Base-by-base conservation (phyloP, 2,888 invertebrate species). In the Anthophora plumipes region DNA sequence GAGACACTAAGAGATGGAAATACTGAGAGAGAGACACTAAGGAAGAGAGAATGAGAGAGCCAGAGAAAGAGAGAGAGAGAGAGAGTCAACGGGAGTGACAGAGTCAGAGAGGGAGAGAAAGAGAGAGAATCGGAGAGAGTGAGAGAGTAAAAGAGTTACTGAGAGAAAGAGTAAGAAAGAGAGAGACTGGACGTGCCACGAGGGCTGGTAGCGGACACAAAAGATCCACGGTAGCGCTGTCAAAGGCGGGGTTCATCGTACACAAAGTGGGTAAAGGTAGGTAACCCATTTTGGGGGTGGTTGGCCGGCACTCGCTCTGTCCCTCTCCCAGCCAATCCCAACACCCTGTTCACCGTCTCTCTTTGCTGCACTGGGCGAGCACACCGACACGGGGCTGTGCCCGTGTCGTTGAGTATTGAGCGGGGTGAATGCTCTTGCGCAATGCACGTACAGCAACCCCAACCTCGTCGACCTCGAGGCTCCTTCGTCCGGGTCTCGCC, bases 391-490 rank as follows among this genome's bases (percentile, higher is more conserved):
- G 41, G 31, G 17, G 39, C 52, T 57, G 73, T 77, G 75, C 77
- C 68, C 79, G 82, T 83, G 84, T 83, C 88, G 85, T 85, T 88
- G 85, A 90, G 91, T 92, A 92, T 92, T 90, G 92, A 92, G 89
- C 92, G 92, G 90, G 92, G 92, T 93, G 91, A 93, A 93, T 88
- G 93, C 92, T 92, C 92, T 92, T 92, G 92, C 92, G 93, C 93
- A 92, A 92, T 92, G 89, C 89, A 89, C 88, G 89, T 87, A 84
- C 88, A 89, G 89, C 84, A 89, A 88, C 88, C 87, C 89, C 88
- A 78, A 84, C 81, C 85, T 75, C 84, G 78, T 52, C 85, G 83
- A 82, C 88, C 89, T 85, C 85, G 75, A 71, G 77, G 84, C 83
- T 85, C 77, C 87, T 80, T 76, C 85, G 80, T 80, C 87, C 87